Evolutionary conservation across 1,140 invertebrate genomes (phyloP).

Genomic region (Lineus longissimus): DNA sequence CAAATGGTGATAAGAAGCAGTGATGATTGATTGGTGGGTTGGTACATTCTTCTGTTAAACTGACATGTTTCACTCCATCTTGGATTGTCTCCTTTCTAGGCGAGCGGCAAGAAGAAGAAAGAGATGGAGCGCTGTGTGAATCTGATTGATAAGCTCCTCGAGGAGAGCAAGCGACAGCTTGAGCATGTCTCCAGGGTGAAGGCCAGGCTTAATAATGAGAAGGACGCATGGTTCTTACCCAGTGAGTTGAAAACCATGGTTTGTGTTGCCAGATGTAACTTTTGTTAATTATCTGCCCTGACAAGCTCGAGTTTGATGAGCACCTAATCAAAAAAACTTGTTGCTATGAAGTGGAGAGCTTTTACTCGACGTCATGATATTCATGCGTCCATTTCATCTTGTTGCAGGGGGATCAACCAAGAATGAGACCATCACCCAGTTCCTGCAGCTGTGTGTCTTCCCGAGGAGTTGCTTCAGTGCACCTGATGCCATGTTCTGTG

Average conservation of each 20-base stretch:
- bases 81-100: slow-evolving; percentile 39
- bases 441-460: slow-evolving; percentile 93
- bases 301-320: too few relatives aligned
- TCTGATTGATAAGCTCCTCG: slow-evolving; percentile 86
- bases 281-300: not conserved
- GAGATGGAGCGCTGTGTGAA: slow-evolving; percentile 64
- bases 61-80: too few relatives aligned
- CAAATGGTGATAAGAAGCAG: too few relatives aligned
- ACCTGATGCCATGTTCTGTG: slow-evolving; percentile 92
- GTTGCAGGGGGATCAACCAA: slow-evolving; percentile 71
- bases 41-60: too few relatives aligned
- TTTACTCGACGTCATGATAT: too few relatives aligned
- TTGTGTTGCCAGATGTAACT: too few relatives aligned
- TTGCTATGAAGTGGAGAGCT: too few relatives aligned
- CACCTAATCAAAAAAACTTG: too few relatives aligned
- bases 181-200: slow-evolving; percentile 89
- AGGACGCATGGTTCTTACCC: slow-evolving; percentile 86
- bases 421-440: slow-evolving; percentile 88
- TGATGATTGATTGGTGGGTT: too few relatives aligned
- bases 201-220: slow-evolving; percentile 74
- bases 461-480: slow-evolving; percentile 93
- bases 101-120: slow-evolving; percentile 83
- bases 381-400: not conserved
- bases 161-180: slow-evolving; percentile 87
- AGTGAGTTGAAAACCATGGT: slow-evolving; percentile 42